phyloP scores from a whole-genome alignment of 2,888 invertebrate species.

The Glyphotaelius pellucidus region DNA sequence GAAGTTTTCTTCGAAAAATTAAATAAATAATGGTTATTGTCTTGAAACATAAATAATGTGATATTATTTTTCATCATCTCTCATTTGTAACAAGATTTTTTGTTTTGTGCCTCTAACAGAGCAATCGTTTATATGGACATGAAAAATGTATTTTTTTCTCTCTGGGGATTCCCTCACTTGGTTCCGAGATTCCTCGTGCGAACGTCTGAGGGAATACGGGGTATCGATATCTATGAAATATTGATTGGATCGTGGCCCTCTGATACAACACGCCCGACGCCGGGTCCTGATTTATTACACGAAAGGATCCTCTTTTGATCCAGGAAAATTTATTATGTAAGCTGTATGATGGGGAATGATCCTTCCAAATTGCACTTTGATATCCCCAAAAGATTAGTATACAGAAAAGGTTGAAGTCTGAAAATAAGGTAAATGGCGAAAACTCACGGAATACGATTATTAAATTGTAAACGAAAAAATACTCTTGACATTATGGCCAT shows the following conservation, averaged over 20 bases:
- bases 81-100: background rate
- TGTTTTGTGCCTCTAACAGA: background rate
- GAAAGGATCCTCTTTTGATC: background rate
- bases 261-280: background rate
- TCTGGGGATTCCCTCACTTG: background rate
- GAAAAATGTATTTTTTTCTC: slow-evolving; percentile 17
- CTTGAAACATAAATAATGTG: background rate
- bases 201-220: background rate
- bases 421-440: background rate
- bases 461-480: background rate
- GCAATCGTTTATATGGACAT: slow-evolving; percentile 37
- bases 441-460: background rate
- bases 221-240: slow-evolving; percentile 24
- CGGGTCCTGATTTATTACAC: slow-evolving; percentile 34
- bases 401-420: background rate
- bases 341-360: background rate
- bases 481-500: background rate
- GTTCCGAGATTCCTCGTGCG: background rate
- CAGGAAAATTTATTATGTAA: background rate
- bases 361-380: background rate
- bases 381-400: background rate
- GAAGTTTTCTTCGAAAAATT: too few relatives aligned
- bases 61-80: background rate
- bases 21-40: background rate
- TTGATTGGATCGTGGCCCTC: slow-evolving; percentile 26